A percentile compares a stretch with the other conserved stretches of the same genome.
These are phyloP conservation scores for Trididemnum clinides DNA, from an alignment of 23 tunicate species.

Conservation along the genomic window DNA sequence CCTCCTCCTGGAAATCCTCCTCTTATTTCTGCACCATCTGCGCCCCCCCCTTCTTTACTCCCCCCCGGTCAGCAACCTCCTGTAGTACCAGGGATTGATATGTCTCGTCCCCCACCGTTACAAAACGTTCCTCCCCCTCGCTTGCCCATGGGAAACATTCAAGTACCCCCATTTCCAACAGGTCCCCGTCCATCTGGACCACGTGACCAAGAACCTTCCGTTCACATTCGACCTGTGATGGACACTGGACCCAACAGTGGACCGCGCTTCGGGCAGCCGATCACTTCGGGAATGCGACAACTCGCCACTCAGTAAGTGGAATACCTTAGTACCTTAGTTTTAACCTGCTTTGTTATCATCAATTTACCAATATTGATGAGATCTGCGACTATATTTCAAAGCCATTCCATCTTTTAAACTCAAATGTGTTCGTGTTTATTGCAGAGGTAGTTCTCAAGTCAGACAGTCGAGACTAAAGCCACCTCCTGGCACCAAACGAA, in stretches of 20 bases:
- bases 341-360: too few relatives aligned
- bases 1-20: neutral
- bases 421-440: too few relatives aligned
- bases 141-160: neutral
- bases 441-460: too few relatives aligned
- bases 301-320: neutral
- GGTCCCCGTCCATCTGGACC: neutral
- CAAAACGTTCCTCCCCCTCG: neutral
- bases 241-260: neutral
- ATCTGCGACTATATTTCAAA: too few relatives aligned
- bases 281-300: neutral
- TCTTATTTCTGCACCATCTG: neutral
- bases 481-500: too few relatives aligned
- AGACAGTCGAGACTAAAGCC: too few relatives aligned
- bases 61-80: neutral
- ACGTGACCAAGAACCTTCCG: neutral
- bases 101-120: neutral
- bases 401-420: too few relatives aligned
- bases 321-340: too few relatives aligned
- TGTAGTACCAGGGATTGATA: neutral
- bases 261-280: too few relatives aligned
- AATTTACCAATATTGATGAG: too few relatives aligned
- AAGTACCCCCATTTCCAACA: neutral
- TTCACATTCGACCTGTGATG: neutral
- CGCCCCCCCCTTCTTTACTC: neutral